Conservation (phyloP, 2,888 invertebrate genomes). For the Celastrina argiolus region DNA sequence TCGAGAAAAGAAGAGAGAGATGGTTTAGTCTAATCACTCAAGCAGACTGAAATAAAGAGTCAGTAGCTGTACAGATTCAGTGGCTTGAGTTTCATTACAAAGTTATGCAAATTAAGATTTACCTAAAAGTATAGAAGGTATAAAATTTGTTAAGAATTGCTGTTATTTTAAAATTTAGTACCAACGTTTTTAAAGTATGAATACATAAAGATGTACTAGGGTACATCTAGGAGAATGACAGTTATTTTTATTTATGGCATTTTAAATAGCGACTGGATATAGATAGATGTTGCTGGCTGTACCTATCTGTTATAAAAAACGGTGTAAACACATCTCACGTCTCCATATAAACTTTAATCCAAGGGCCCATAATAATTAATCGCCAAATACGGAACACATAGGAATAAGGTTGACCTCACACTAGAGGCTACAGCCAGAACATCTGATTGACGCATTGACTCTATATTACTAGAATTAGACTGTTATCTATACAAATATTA, state of each 20-base stretch:
- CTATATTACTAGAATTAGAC: not conserved
- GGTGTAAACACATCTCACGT: not conserved
- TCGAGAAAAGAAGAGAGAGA: no score
- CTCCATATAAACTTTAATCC: constrained; percentile 17
- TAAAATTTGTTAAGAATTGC: no score
- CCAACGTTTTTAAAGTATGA: no score
- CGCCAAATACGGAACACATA: constrained; percentile 15
- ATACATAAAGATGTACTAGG: no score
- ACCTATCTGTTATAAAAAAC: not conserved
- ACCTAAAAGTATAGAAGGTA: no score
- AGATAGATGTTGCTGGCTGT: not conserved
- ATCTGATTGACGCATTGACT: not conserved
- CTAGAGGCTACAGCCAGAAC: constrained; percentile 5
- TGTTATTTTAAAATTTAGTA: no score
- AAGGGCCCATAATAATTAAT: constrained; percentile 15
- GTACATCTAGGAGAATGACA: not conserved
- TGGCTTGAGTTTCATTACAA: no score
- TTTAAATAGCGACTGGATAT: not conserved
- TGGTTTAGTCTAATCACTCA: no score
- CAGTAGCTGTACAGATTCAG: no score
- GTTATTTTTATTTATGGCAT: not conserved
- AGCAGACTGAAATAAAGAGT: no score
- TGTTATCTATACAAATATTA: no score
- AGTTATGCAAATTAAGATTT: no score
- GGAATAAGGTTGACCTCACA: constrained; percentile 16